A percentile compares a stretch with the other conserved stretches of the same genome.
phyloP scores from a whole-genome alignment of 2,797 vertebrate species.

The Phataginus tricuspis region DNA sequence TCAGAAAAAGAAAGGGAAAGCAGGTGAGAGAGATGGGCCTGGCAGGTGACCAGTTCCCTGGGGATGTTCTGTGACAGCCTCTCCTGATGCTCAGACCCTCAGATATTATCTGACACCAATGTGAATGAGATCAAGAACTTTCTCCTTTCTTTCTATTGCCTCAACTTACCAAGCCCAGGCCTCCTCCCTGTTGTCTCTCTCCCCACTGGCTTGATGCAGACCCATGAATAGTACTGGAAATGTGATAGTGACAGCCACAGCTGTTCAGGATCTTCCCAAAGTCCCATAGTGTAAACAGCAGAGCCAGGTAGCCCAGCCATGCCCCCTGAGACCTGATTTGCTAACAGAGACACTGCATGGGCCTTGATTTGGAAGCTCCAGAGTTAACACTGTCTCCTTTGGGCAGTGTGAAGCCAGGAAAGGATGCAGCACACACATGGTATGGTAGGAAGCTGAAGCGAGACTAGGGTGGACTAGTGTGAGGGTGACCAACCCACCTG shows the following conservation, averaged over 20 bases:
- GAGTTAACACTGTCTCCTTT: background rate
- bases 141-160: background rate
- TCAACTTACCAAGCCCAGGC: background rate
- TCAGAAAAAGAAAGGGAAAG: slow-evolving; percentile 54
- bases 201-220: background rate
- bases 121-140: background rate
- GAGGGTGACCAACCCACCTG: slow-evolving; percentile 77
- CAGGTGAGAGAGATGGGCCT: background rate
- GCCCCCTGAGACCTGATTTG: background rate
- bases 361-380: background rate
- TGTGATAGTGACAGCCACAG: background rate
- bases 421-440: rapidly evolving
- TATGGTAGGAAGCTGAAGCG: background rate
- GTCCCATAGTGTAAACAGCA: background rate
- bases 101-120: background rate
- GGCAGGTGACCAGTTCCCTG: background rate
- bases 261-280: background rate
- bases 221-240: background rate
- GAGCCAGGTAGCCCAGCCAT: background rate
- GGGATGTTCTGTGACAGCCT: background rate
- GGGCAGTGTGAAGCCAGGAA: background rate
- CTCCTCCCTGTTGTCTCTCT: background rate
- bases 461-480: background rate
- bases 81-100: background rate
- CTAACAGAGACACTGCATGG: background rate